These are phyloP conservation scores for Gulo gulo DNA, from an alignment of 2,113 vertebrate genomes.

Conservation along the genomic window DNA sequence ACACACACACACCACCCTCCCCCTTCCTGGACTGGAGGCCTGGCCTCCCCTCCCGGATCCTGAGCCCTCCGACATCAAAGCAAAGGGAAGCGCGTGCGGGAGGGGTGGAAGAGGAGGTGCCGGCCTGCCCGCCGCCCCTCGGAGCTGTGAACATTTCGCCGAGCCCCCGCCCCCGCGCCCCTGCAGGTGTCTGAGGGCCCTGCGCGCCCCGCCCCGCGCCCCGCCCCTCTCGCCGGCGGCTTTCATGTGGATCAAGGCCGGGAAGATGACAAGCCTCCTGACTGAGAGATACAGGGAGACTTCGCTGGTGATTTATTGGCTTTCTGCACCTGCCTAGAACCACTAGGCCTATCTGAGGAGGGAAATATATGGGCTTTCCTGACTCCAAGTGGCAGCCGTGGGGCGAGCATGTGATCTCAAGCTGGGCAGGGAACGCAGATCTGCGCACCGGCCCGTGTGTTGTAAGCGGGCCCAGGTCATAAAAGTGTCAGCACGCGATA, in stretches of 20 bases:
- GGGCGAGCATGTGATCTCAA: conserved; percentile 73
- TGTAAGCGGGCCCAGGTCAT: conserved; percentile 84
- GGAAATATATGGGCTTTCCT: conserved; percentile 85
- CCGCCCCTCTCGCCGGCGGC: conserved; percentile 66
- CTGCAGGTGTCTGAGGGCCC: conserved; percentile 21
- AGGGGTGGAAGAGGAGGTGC: not conserved
- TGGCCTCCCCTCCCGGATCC: not conserved
- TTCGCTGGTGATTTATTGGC: conserved; percentile 86
- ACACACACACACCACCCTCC: too few relatives aligned
- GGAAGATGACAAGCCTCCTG: conserved; percentile 84
- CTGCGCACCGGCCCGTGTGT: conserved; percentile 83
- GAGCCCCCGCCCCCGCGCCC: conserved; percentile 32
- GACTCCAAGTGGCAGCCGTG: conserved; percentile 84
- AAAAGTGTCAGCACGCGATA: conserved; percentile 86
- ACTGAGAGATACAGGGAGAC: conserved; percentile 84
- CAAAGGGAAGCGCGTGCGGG: not conserved
- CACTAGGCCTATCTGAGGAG: conserved; percentile 81
- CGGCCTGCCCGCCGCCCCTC: not conserved
- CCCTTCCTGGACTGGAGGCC: not conserved
- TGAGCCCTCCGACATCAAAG: conserved; percentile 62
- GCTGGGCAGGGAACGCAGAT: conserved; percentile 77
- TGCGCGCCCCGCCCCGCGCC: conserved; percentile 29
- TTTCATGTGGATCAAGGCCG: conserved; percentile 86
- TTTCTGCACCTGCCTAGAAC: conserved; percentile 88
- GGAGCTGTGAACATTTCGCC: conserved; percentile 66